phyloP scores from a whole-genome alignment of 2,113 vertebrate species.

The Lycocorax pyrrhopterus region DNA sequence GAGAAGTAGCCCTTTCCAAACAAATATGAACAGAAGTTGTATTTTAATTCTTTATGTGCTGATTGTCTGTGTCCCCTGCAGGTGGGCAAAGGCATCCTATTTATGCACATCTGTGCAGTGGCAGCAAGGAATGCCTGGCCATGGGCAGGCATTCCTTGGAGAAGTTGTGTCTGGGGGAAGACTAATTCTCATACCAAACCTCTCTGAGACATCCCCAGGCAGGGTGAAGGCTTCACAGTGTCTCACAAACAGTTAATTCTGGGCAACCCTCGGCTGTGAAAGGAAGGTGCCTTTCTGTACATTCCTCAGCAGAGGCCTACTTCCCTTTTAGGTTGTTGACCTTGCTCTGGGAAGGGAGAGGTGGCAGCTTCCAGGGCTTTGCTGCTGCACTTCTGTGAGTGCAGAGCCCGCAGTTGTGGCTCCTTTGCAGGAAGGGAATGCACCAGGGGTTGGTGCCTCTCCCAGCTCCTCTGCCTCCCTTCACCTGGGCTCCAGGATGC shows the following conservation, averaged over 20 bases:
- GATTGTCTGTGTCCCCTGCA: background rate
- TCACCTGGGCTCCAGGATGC: background rate
- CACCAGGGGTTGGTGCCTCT: background rate
- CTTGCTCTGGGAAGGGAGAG: background rate
- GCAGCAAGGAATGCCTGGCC: background rate
- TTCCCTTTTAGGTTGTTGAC: background rate
- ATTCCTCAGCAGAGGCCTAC: background rate
- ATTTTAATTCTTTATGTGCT: background rate
- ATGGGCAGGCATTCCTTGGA: background rate
- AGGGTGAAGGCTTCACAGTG: background rate
- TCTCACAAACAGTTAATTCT: background rate
- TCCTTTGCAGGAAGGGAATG: accelerated
- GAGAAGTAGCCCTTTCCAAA: background rate
- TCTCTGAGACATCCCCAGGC: background rate
- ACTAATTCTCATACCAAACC: background rate
- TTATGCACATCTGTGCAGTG: background rate
- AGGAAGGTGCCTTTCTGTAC: background rate
- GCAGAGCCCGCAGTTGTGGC: background rate
- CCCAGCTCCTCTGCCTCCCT: background rate
- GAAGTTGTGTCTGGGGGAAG: background rate
- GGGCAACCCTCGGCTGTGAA: background rate
- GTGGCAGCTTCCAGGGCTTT: background rate
- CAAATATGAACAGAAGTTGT: background rate
- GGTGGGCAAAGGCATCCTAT: background rate
- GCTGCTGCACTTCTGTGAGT: background rate